phyloP scores from a whole-genome alignment of 2,888 invertebrate species.

The Bellardia pandia region DNA sequence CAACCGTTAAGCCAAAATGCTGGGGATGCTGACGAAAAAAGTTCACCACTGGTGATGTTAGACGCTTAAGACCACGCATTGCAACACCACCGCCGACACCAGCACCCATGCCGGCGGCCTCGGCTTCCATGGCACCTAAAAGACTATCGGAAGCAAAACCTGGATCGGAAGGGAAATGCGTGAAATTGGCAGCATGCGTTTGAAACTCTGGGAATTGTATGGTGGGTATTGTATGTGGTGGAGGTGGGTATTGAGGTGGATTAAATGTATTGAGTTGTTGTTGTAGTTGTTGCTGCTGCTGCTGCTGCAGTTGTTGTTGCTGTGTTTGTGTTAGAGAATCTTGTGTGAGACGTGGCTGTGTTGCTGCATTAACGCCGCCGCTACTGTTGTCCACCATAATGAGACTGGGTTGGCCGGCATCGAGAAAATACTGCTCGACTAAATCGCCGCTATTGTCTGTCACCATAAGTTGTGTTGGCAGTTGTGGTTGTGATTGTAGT shows the following conservation, averaged over 20 bases:
- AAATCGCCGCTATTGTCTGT: slow-evolving; percentile 80
- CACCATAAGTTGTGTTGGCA: slow-evolving; percentile 79
- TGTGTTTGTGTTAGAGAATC: slow-evolving; percentile 71
- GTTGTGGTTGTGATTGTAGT: slow-evolving; percentile 76
- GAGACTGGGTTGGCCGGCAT: slow-evolving; percentile 71
- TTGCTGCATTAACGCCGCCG: slow-evolving; percentile 46
- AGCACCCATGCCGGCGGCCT: slow-evolving; percentile 68
- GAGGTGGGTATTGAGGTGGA: slow-evolving; percentile 76
- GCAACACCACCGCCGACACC: slow-evolving; percentile 59
- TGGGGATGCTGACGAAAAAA: slow-evolving; percentile 80
- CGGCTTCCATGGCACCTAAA: slow-evolving; percentile 66
- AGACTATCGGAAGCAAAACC: slow-evolving; percentile 72
- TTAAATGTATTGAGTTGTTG: slow-evolving; percentile 76
- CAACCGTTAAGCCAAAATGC: slow-evolving; percentile 68
- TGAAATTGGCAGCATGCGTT: slow-evolving; percentile 81
- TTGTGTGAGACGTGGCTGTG: slow-evolving; percentile 66
- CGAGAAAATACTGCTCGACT: slow-evolving; percentile 78
- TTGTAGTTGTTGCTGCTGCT: slow-evolving; percentile 51
- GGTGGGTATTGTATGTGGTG: slow-evolving; percentile 76
- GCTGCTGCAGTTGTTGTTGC: slow-evolving; percentile 69
- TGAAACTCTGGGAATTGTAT: slow-evolving; percentile 80
- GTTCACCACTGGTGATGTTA: slow-evolving; percentile 82
- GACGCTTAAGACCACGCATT: slow-evolving; percentile 79
- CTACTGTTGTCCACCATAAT: slow-evolving; percentile 67
- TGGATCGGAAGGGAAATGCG: slow-evolving; percentile 78